A percentile compares a stretch with the other conserved stretches of the same genome.
Evolutionary conservation across 2,113 vertebrate genomes (phyloP).

Genomic region (Neotragus pygmaeus): DNA sequence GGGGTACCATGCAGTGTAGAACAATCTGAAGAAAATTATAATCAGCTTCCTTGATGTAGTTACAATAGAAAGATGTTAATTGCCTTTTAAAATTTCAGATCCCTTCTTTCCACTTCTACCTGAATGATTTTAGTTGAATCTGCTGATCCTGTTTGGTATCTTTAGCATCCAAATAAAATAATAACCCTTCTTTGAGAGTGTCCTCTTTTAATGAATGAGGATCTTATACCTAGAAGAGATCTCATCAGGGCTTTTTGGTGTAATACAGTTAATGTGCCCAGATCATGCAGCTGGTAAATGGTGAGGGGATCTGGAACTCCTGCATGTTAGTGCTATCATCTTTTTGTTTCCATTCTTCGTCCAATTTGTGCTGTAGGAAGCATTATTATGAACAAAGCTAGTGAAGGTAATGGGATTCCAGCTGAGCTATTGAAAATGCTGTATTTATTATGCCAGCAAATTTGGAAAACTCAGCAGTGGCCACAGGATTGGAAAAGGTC

Average conservation of each 20-base stretch:
- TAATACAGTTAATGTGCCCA: background rate
- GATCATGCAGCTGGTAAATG: background rate
- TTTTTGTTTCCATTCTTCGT: background rate
- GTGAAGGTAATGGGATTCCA: background rate
- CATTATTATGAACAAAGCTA: background rate
- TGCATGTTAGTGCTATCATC: background rate
- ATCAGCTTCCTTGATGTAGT: background rate
- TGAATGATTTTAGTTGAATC: conserved; percentile 14
- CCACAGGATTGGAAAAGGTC: background rate
- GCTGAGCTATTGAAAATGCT: background rate
- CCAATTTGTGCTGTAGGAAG: background rate
- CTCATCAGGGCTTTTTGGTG: background rate
- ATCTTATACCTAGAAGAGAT: background rate
- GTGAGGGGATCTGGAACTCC: background rate
- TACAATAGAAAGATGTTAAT: background rate
- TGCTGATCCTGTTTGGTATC: background rate
- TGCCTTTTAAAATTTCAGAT: background rate
- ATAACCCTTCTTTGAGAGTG: background rate
- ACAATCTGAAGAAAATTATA: background rate
- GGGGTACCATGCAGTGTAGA: background rate
- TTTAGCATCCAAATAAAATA: background rate
- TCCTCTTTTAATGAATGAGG: background rate
- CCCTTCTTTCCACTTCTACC: background rate
- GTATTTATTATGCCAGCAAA: background rate
- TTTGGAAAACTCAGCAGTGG: background rate